These are phyloP conservation scores for Seriola aureovittata DNA, from an alignment of 2,113 vertebrate species.

Conservation along the genomic window DNA sequence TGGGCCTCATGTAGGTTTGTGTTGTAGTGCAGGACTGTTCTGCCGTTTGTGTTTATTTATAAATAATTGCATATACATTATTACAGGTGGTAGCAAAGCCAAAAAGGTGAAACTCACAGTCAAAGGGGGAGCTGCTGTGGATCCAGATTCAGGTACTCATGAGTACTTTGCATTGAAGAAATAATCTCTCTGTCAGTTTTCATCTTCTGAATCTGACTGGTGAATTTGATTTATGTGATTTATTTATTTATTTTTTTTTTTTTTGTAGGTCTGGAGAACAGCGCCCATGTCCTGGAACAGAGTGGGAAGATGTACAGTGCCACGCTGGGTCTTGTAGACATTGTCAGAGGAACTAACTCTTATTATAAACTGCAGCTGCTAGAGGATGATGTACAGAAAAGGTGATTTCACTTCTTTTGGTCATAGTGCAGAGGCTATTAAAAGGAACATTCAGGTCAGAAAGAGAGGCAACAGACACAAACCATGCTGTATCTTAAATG, in stretches of 20 bases:
- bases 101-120: conserved; percentile 99
- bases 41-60: neutral
- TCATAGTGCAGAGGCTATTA: neutral
- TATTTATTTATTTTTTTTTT: neutral
- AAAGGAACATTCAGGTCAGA: neutral
- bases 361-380: conserved; percentile 98
- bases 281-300: conserved; percentile 96
- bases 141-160: conserved; percentile 93
- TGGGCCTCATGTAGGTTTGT: neutral
- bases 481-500: neutral
- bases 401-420: conserved; percentile 77
- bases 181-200: neutral
- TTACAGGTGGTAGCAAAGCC: conserved; percentile 90
- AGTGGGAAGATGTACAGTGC: conserved; percentile 96
- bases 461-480: neutral
- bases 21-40: neutral
- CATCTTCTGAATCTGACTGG: neutral
- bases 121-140: conserved; percentile 97
- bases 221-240: neutral
- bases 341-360: conserved; percentile 95
- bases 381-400: conserved; percentile 94
- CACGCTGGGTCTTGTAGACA: conserved; percentile 96
- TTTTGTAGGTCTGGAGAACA: conserved; percentile 91
- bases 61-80: neutral
- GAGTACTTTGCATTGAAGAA: neutral